Conservation (phyloP, 2,113 vertebrate species). For the Takifugu flavidus region DNA sequence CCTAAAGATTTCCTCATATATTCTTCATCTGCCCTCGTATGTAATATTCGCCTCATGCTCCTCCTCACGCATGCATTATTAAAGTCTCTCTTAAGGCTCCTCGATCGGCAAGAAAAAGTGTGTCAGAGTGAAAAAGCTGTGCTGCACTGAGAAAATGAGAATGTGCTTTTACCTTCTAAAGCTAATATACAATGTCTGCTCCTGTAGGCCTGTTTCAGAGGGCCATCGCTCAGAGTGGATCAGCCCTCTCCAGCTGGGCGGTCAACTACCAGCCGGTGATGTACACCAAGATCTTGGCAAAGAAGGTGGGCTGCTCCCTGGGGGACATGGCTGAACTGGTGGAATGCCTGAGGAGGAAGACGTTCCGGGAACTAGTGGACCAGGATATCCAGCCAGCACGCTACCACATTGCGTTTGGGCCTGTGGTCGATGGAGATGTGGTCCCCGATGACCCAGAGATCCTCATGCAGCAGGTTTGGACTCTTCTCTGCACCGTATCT, state of each 20-base stretch:
- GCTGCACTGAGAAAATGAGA: conserved; percentile 12
- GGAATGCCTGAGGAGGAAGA: conserved; percentile 87
- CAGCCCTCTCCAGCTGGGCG: conserved; percentile 95
- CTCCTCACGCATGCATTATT: conserved; percentile 66
- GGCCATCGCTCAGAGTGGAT: conserved; percentile 92
- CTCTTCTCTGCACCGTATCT: background rate
- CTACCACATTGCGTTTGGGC: conserved; percentile 94
- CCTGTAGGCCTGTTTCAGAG: conserved; percentile 88
- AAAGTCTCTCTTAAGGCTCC: conserved; percentile 45
- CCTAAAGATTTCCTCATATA: conserved; percentile 38
- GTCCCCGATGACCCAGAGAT: conserved; percentile 96
- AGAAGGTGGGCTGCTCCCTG: conserved; percentile 88
- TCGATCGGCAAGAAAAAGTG: conserved; percentile 44
- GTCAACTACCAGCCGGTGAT: conserved; percentile 91
- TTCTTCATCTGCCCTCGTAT: conserved; percentile 36
- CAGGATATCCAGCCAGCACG: conserved; percentile 94
- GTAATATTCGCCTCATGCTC: conserved; percentile 35
- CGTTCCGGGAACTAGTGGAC: conserved; percentile 89
- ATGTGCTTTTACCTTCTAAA: conserved; percentile 2
- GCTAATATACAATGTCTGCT: conserved; percentile 3
- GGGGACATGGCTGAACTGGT: conserved; percentile 84
- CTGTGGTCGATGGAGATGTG: conserved; percentile 92
- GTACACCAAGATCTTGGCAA: conserved; percentile 87
- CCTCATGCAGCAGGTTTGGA: conserved; percentile 88
- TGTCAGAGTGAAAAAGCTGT: conserved; percentile 21